Evolutionary conservation across 2,113 vertebrate genomes (phyloP), one percentile per base, ranked within the genome.

Genomic region (Rana temporaria): DNA sequence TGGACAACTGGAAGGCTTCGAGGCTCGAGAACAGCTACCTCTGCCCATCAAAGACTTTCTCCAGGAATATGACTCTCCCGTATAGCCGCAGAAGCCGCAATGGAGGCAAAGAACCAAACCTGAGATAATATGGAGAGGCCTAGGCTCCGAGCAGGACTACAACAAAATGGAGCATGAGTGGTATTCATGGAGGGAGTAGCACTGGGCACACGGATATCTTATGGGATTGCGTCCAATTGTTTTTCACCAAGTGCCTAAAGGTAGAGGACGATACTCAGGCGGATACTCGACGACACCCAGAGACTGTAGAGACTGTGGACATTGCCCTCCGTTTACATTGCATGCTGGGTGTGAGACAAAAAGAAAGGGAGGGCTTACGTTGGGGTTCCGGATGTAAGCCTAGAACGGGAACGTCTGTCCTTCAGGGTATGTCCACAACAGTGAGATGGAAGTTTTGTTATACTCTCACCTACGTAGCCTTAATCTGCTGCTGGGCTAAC

Each of bases 11-110:
- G 95, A 96, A 85, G 92, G 94, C 67, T 97, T 95, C 0, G 91
- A 93, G 68, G 95, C 94, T 81, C 92, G 91, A 87, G 95, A 97
- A 67, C 93, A 97, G 86, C 94, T 99, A 84, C 98, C 98, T 0
- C 91, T 91, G 63, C 91, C 94, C 84, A 93, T 99, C 11, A 95
- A 94, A 88, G 95, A 99, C 85, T 99, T 97, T 86, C 92, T 99
- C 60, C 92, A 96, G 90, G 93, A 97, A 88, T 99, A 99, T 0
- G 97, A 99, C 17, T 93, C 96, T 32, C 94, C 96, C 0, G 95
- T 99, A 84, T 99, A 95, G 91, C 78, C 74, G 84, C 86, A 55
- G 1, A 0, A 65, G 62, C 0, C 0, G 2, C n/a, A 66, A 66
- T 76, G 42, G 57, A 24, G 52, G 70, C 20, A 14, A 60, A 14